phyloP scores from a whole-genome alignment of 2,113 vertebrate genomes.

The Triplophysa rosa region DNA sequence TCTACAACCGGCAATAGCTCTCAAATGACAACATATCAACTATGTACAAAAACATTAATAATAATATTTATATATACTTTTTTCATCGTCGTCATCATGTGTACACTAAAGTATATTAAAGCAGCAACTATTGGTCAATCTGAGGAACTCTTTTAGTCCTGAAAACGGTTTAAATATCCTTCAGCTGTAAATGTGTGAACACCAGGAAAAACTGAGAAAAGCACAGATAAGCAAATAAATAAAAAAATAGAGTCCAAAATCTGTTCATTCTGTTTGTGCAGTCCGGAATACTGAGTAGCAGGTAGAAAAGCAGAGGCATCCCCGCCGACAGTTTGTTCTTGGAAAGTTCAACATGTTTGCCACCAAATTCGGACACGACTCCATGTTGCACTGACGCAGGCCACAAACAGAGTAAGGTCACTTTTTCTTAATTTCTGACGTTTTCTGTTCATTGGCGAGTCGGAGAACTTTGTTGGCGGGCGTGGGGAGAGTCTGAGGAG shows the following conservation, averaged over 20 bases:
- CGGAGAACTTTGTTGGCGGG: neutral
- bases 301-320: conserved; percentile 58
- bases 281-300: conserved; percentile 74
- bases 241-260: conserved; percentile 61
- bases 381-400: conserved; percentile 59
- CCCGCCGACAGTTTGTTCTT: conserved; percentile 70
- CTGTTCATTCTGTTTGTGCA: conserved; percentile 67
- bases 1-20: conserved; percentile 72
- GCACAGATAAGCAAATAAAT: conserved; percentile 65
- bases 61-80: conserved; percentile 67
- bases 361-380: conserved; percentile 50
- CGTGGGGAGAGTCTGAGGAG: conserved; percentile 43
- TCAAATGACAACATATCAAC: conserved; percentile 75
- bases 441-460: conserved; percentile 23
- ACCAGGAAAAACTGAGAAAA: conserved; percentile 44
- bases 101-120: conserved; percentile 80
- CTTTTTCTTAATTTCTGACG: neutral
- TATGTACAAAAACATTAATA: conserved; percentile 75
- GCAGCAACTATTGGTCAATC: conserved; percentile 94
- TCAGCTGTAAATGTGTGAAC: conserved; percentile 76
- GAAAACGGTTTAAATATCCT: conserved; percentile 77
- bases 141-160: conserved; percentile 76
- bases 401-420: conserved; percentile 69
- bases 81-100: conserved; percentile 61
- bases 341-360: conserved; percentile 57